Evolutionary conservation across 2,113 vertebrate species (phyloP).

Genomic region (Camelus dromedarius): DNA sequence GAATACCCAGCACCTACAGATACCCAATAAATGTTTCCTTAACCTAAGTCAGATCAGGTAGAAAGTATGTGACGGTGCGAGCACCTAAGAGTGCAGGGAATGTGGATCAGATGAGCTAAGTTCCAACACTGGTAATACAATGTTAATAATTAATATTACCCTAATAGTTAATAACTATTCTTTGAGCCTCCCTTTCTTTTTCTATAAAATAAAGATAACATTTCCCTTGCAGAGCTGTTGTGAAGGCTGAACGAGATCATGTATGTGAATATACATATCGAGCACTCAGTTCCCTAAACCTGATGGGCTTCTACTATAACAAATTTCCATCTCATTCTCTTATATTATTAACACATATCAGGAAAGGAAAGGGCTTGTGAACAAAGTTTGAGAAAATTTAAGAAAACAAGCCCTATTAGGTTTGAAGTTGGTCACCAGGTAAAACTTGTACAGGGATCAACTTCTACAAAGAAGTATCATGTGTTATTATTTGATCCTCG

Average conservation of each 20-base stretch:
- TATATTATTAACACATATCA: slow-evolving; percentile 13
- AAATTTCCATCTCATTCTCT: neutral
- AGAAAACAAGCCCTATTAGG: neutral
- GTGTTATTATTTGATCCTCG: neutral
- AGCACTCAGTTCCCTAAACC: neutral
- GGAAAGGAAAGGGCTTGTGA: neutral
- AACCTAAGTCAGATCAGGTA: neutral
- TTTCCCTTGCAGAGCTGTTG: neutral
- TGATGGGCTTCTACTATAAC: neutral
- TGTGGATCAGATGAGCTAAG: neutral
- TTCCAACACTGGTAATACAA: neutral
- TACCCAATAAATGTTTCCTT: neutral
- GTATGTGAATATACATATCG: neutral
- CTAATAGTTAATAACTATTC: neutral
- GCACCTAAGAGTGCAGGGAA: neutral
- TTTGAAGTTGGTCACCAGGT: neutral
- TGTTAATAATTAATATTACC: slow-evolving; percentile 6
- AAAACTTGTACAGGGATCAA: neutral
- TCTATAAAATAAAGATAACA: neutral
- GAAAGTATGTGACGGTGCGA: neutral
- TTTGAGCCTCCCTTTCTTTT: neutral
- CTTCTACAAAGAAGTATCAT: neutral
- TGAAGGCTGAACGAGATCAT: neutral
- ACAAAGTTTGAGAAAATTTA: neutral
- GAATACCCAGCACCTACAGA: neutral